Percentiles rank a stretch among this genome's conserved stretches.
Evolutionary conservation across 2,888 invertebrate species (phyloP).

Genomic region (Netelia melanura): DNA sequence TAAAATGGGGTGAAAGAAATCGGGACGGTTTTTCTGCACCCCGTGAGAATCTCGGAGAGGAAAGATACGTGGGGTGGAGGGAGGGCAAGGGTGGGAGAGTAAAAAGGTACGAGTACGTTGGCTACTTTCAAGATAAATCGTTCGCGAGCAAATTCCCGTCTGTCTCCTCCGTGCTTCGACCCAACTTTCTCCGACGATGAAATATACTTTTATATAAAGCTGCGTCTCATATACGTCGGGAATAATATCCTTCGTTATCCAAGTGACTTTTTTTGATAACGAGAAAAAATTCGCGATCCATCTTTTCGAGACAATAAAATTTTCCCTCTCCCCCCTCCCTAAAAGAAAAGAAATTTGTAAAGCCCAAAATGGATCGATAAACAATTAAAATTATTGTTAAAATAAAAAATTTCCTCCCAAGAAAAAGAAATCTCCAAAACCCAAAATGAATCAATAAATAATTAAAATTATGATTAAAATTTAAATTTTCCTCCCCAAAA

Average conservation of each 20-base stretch:
- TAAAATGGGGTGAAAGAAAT: constrained; percentile 17
- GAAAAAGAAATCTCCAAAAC: too few species aligned
- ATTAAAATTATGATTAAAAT: too few species aligned
- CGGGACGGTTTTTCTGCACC: constrained; percentile 7
- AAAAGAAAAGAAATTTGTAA: too few species aligned
- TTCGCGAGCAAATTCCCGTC: constrained; percentile 49
- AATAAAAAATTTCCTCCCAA: too few species aligned
- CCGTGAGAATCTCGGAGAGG: constrained; percentile 23
- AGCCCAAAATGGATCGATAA: too few species aligned
- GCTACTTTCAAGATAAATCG: constrained; percentile 70
- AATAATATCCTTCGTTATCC: constrained; percentile 75
- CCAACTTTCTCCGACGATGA: constrained; percentile 76
- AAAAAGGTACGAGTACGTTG: constrained; percentile 44
- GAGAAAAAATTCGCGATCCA: background rate
- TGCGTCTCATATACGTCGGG: constrained; percentile 62
- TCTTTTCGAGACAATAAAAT: too few species aligned
- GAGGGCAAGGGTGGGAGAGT: background rate
- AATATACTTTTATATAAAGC: constrained; percentile 75
- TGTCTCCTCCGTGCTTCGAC: constrained; percentile 36
- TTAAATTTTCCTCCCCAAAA: too few species aligned
- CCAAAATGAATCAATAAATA: too few species aligned
- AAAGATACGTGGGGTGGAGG: background rate
- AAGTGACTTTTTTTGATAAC: constrained; percentile 42
- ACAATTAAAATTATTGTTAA: too few species aligned
- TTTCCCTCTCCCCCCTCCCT: too few species aligned